These are phyloP conservation scores for Lepidochitona cinerea DNA, from an alignment of 2,888 invertebrate species.

Conservation along the genomic window DNA sequence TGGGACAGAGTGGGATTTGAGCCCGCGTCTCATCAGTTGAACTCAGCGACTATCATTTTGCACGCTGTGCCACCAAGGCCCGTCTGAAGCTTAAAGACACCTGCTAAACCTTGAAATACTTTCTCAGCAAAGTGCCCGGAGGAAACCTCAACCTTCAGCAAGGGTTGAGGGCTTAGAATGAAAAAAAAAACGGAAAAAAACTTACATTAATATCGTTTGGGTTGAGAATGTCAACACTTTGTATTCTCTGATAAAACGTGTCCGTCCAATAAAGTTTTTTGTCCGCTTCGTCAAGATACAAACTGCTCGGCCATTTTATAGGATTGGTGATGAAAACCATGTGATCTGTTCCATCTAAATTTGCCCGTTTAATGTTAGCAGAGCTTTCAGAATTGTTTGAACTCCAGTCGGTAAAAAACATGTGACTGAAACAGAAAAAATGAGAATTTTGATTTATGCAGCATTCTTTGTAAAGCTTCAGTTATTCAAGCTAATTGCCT, in stretches of 20 bases:
- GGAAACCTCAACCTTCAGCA: too few relatives aligned
- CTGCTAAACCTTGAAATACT: too few relatives aligned
- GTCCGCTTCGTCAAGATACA: conserved; percentile 75
- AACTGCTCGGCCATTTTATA: conserved; percentile 83
- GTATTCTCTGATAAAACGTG: conserved; percentile 44
- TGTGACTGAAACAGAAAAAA: conserved; percentile 73
- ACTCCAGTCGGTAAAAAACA: conserved; percentile 94
- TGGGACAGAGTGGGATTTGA: too few relatives aligned
- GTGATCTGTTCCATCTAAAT: conserved; percentile 95
- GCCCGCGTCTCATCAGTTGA: too few relatives aligned
- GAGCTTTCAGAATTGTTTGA: conserved; percentile 74
- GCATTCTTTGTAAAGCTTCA: neutral
- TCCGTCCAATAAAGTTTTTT: conserved; percentile 49
- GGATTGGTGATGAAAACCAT: conserved; percentile 72
- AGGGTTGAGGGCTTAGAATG: conserved; percentile 74
- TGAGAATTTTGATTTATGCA: neutral
- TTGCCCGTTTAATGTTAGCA: conserved; percentile 94
- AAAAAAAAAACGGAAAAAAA: conserved; percentile 68
- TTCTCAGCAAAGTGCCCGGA: too few relatives aligned
- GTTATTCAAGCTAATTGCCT: too few relatives aligned
- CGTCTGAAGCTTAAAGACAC: too few relatives aligned
- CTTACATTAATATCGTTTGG: neutral
- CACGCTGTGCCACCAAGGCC: too few relatives aligned
- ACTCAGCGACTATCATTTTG: too few relatives aligned
- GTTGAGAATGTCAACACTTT: conserved; percentile 28